Percentiles rank a stretch among this genome's conserved stretches.
Evolutionary conservation across 2,113 vertebrate genomes (phyloP).

Genomic region (Heterotilapia buettikoferi): DNA sequence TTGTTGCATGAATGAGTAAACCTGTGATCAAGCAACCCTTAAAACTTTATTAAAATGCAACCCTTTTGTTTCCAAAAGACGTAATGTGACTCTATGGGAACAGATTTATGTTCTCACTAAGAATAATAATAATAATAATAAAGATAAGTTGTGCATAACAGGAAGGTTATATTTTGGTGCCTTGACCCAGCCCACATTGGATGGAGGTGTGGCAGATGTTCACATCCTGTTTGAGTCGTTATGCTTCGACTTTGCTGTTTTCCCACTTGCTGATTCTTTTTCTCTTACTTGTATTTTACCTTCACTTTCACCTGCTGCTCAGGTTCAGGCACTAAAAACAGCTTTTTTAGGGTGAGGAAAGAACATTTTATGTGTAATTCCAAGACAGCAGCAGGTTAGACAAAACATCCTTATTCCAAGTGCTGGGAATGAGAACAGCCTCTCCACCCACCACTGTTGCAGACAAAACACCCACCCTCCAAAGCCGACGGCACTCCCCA

Average conservation of each 20-base stretch:
- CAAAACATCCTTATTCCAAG: background rate
- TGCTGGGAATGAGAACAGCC: background rate
- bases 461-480: background rate
- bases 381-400: background rate
- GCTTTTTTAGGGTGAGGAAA: background rate
- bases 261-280: background rate
- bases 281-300: background rate
- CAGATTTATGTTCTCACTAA: background rate
- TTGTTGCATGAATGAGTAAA: background rate
- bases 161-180: background rate
- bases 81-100: background rate
- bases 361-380: background rate
- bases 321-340: background rate
- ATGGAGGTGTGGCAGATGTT: background rate
- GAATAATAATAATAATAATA: background rate
- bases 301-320: background rate
- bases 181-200: background rate
- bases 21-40: background rate
- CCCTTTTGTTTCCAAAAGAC: background rate
- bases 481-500: background rate
- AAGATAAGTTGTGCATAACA: background rate
- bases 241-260: background rate
- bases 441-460: background rate
- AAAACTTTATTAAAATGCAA: background rate
- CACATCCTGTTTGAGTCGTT: background rate